Base-by-base conservation (phyloP, 2,113 vertebrate genomes). In the Corythaixoides concolor region DNA sequence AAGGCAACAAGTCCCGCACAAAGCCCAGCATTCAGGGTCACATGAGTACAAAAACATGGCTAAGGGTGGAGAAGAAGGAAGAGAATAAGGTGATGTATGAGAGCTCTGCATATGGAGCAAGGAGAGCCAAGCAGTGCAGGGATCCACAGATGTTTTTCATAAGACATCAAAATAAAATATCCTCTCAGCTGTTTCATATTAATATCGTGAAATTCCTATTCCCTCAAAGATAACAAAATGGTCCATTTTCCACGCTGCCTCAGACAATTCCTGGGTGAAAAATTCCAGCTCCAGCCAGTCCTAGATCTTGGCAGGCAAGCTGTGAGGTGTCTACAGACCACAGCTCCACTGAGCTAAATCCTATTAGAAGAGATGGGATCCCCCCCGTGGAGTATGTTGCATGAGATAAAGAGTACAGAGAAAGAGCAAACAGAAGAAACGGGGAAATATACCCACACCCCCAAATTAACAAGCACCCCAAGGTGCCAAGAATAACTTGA, bases 141-240 rank as follows among this genome's bases (percentile, higher is more conserved):
- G 73, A 66, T 68, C 30, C 33, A 50, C 88, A 95, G 83, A 70
- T 78, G 84, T 78, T 96, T 89, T 67, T 81, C 49, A 27, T 88
- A 84, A 84, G 84, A 72, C 80, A 93, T 87, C 80, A 87, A 88
- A 90, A 89, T 47, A 41, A 95, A 93, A 78, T 41, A 67, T 93
- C 52, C 18, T 74, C 37, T 95, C 76, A 90, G 83, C 43, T 92
- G 69, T 86, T 96, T 95, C 52, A 8, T 91, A 78, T 93, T 89
- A 92, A 30, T 50, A 78, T 66, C 0, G 0, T 59, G 75, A 77
- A 90, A 89, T 68, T 89, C 64, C 76, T 89, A 0, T 63, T 93
- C 84, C 41, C 35, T 75, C 28, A 12, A 39, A 81, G 80, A 81
- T 60, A 85, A 70, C 22, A 90, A 81, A 94, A 52, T 39, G 33